phyloP scores from a whole-genome alignment of 2,888 invertebrate genomes.

The Tetragonisca angustula region DNA sequence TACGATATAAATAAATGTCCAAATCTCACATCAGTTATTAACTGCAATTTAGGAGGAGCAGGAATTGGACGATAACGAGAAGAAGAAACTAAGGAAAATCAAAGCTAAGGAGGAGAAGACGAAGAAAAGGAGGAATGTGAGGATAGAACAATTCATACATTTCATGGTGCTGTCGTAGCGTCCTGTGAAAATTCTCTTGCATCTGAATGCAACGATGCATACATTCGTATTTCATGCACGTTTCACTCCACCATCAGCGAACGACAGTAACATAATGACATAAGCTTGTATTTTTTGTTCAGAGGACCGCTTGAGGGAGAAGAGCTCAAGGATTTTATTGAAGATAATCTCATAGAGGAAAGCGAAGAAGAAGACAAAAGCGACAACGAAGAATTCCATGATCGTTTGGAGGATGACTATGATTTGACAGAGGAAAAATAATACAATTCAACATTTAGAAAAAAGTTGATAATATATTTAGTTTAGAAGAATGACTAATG shows the following conservation, averaged over 20 bases:
- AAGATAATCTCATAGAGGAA: conserved; percentile 96
- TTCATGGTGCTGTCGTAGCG: background rate
- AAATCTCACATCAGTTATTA: background rate
- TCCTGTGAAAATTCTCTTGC: background rate
- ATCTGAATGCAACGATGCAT: background rate
- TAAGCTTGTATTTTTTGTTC: background rate
- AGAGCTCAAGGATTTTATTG: conserved; percentile 87
- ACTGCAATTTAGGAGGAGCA: conserved; percentile 87
- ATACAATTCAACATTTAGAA: conserved; percentile 88
- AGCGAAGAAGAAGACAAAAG: conserved; percentile 94
- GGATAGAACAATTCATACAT: conserved; percentile 1
- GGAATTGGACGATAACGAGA: conserved; percentile 89
- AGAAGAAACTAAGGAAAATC: conserved; percentile 91
- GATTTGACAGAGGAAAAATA: conserved; percentile 96
- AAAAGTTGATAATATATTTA: conserved; percentile 89
- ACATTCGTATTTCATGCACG: too few relatives aligned
- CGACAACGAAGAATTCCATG: conserved; percentile 94
- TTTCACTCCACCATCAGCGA: background rate
- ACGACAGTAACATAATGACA: too few relatives aligned
- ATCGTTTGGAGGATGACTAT: conserved; percentile 98
- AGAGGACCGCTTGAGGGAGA: conserved; percentile 49
- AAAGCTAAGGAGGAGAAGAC: conserved; percentile 95
- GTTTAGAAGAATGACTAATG: too few relatives aligned
- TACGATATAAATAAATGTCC: too few relatives aligned
- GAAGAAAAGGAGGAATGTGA: conserved; percentile 90